Percentiles rank a stretch among this genome's conserved stretches.
phyloP scores from a whole-genome alignment of 2,888 invertebrate species.

The Onthophagus sagittarius region DNA sequence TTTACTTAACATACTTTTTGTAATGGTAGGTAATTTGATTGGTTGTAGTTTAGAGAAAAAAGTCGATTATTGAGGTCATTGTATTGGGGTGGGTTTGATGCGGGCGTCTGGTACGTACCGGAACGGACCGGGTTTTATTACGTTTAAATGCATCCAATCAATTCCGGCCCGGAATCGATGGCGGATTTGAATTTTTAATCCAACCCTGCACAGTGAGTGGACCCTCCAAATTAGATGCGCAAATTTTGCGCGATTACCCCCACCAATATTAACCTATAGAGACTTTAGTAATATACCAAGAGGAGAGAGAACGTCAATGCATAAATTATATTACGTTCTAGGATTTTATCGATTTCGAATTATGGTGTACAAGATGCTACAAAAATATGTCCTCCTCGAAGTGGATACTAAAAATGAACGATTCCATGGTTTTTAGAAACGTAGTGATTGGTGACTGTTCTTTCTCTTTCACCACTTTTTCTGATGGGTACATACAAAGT shows the following conservation, averaged over 20 bases:
- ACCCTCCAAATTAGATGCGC: constrained; percentile 11
- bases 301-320: not conserved
- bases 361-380: not conserved
- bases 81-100: not conserved
- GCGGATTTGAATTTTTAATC: constrained; percentile 13
- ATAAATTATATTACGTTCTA: not conserved
- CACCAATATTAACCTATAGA: not conserved
- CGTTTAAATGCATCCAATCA: constrained; percentile 14
- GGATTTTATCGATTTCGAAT: not conserved
- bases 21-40: not conserved
- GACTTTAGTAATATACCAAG: not conserved
- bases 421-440: too few relatives aligned
- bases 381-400: too few relatives aligned
- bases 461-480: too few relatives aligned
- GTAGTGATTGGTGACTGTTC: too few relatives aligned
- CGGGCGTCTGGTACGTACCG: not conserved
- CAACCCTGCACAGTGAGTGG: not conserved
- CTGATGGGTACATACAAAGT: too few relatives aligned
- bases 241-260: constrained; percentile 11
- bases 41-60: not conserved
- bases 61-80: not conserved
- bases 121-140: constrained; percentile 3
- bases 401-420: too few relatives aligned
- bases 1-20: too few relatives aligned
- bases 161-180: constrained; percentile 8